Base-by-base conservation (phyloP, 2,113 vertebrate genomes). In the Lates calcarifer region DNA sequence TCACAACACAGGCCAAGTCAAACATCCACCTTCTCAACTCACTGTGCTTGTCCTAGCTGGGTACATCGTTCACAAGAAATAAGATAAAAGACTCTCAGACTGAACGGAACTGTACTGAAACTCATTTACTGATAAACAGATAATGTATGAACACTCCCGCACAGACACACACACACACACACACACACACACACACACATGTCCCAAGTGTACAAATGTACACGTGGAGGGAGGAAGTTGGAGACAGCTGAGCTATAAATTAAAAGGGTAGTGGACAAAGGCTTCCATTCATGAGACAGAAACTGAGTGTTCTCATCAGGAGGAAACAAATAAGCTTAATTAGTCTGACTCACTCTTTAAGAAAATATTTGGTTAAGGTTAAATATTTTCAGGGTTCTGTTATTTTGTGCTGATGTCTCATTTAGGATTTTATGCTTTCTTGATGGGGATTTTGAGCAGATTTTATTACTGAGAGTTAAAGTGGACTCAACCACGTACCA, bases 271-370 rank as follows among this genome's bases (percentile, higher is more conserved):
- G 53, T 33, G 61, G 69, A 93, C 91, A 93, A 93, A 90, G 85
- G 67, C 61, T 35, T 83, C 65, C 74, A 93, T 94, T 93, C 90
- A 92, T 85, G 55, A 78, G 66, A 77, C 70, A 70, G 68, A 73
- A 58, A 64, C 84, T 68, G 57, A 24, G 69, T 78, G 67, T 12
- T 53, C 28, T 66, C 70, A 62, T 86, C 68, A 75, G 84, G 58
- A 73, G 18, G 65, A 65, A 74, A 83, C 69, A 61, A 51, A 67
- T 29, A 2, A 0, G 4, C 57, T 20, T 62, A 71, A 81, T 84
- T 75, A 64, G 22, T 22, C 60, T 3, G 26, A 73, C 17, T 37
- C 11, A 57, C 8, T 63, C 31, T 74, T 57, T 51, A 17, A 58
- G 76, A 14, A 77, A 74, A 87, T 86, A 74, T 69, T 82, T 60